These are phyloP conservation scores for Archips crataeganus DNA, from an alignment of 2,888 invertebrate species.

Conservation along the genomic window DNA sequence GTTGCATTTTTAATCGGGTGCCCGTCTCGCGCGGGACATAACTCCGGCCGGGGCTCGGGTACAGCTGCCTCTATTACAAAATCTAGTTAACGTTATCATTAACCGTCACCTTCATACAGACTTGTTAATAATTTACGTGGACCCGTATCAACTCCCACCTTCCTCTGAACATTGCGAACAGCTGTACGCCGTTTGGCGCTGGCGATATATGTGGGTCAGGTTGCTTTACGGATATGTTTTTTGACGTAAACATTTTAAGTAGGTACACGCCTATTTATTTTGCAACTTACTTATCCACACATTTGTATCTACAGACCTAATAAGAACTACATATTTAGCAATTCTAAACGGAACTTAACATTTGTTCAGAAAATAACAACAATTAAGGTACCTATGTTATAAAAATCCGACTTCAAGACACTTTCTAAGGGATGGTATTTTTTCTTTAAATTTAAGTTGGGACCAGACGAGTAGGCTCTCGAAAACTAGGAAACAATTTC, in stretches of 20 bases:
- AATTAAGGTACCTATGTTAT: too few species aligned
- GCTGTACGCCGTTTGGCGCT: constrained; percentile 38
- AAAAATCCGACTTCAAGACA: too few species aligned
- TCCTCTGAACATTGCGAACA: constrained; percentile 42
- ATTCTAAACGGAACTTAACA: too few species aligned
- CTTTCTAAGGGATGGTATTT: too few species aligned
- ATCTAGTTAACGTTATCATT: constrained; percentile 85
- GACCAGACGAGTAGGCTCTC: too few species aligned
- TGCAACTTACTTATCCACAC: neutral
- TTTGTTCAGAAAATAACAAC: too few species aligned
- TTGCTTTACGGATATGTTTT: constrained; percentile 18
- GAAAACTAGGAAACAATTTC: too few species aligned
- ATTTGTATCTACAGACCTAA: neutral
- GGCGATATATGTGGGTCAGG: constrained; percentile 34
- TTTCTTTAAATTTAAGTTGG: too few species aligned
- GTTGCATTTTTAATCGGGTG: constrained; percentile 82
- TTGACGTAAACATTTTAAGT: constrained; percentile 4
- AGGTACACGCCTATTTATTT: neutral
- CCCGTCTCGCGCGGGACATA: constrained; percentile 84
- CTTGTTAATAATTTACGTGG: constrained; percentile 76
- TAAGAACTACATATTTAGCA: neutral
- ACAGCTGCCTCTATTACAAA: constrained; percentile 82
- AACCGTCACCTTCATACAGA: constrained; percentile 80
- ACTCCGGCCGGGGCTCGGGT: constrained; percentile 79
- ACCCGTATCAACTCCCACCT: constrained; percentile 63